Conservation (phyloP, 2,888 invertebrate genomes). For the Ellobium chinense region DNA sequence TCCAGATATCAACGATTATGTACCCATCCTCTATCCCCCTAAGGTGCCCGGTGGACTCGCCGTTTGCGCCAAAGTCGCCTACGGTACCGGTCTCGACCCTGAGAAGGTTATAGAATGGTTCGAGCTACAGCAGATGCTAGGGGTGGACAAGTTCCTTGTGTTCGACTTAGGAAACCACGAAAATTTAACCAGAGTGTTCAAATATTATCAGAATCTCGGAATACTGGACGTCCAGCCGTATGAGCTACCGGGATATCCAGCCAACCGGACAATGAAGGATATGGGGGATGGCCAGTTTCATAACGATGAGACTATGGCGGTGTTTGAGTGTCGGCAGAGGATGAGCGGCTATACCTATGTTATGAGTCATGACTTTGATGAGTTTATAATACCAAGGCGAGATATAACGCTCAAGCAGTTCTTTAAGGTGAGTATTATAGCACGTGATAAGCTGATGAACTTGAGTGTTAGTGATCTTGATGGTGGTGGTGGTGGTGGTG, state of each 20-base stretch:
- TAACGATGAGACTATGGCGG: constrained; percentile 50
- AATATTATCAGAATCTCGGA: constrained; percentile 41
- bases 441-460: no score
- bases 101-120: constrained; percentile 51
- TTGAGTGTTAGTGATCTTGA: no score
- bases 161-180: constrained; percentile 42
- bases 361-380: constrained; percentile 49
- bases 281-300: neutral
- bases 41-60: constrained; percentile 33
- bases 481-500: no score
- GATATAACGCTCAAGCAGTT: constrained; percentile 40
- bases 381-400: constrained; percentile 47
- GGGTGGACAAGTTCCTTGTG: constrained; percentile 49
- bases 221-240: constrained; percentile 47
- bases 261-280: constrained; percentile 10
- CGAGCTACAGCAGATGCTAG: constrained; percentile 48
- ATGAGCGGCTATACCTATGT: constrained; percentile 48
- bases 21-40: constrained; percentile 22
- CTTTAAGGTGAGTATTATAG: constrained; percentile 45
- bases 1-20: constrained; percentile 16
- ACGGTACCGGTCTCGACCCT: constrained; percentile 41
- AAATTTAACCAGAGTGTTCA: constrained; percentile 22
- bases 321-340: constrained; percentile 51
- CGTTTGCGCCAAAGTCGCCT: constrained; percentile 45
- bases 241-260: constrained; percentile 38